Conservation (phyloP, 1,140 invertebrate species). For the Trichomalopsis sarcophagae region DNA sequence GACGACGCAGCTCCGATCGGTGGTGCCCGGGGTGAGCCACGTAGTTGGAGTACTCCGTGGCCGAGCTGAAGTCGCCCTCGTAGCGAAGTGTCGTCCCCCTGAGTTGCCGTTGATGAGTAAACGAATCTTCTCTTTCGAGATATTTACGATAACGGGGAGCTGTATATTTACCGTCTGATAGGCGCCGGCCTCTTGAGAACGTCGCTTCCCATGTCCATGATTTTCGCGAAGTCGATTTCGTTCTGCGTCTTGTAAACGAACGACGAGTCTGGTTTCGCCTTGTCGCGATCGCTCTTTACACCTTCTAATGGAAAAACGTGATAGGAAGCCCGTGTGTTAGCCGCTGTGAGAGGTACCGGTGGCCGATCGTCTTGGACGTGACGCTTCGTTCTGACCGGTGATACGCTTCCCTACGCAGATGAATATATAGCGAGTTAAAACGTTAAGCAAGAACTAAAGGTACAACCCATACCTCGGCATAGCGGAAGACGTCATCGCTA, state of each 20-base stretch:
- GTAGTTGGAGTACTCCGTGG: constrained; percentile 69
- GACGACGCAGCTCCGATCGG: constrained; percentile 70
- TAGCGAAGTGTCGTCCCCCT: constrained; percentile 59
- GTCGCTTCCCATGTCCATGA: constrained; percentile 4
- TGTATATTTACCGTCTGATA: constrained; percentile 18
- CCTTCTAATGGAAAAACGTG: constrained; percentile 15
- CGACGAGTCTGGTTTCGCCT: background rate
- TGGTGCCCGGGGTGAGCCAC: constrained; percentile 68
- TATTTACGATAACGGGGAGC: background rate
- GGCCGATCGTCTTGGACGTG: background rate
- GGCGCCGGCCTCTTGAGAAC: constrained; percentile 10
- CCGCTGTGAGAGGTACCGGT: background rate
- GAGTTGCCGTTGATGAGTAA: background rate
- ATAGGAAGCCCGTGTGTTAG: constrained; percentile 24
- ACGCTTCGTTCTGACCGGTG: background rate
- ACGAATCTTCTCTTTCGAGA: too few relatives aligned
- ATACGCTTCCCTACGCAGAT: background rate
- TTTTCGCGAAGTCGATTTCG: background rate
- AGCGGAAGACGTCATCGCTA: constrained; percentile 62
- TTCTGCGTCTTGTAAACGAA: background rate
- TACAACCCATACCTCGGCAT: constrained; percentile 20
- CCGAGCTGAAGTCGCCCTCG: constrained; percentile 63
- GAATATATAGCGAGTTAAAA: too few relatives aligned
- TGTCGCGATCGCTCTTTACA: background rate
- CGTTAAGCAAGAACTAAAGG: too few relatives aligned